Base-by-base conservation (phyloP, 2,113 vertebrate species). In the Dromaius novaehollandiae region DNA sequence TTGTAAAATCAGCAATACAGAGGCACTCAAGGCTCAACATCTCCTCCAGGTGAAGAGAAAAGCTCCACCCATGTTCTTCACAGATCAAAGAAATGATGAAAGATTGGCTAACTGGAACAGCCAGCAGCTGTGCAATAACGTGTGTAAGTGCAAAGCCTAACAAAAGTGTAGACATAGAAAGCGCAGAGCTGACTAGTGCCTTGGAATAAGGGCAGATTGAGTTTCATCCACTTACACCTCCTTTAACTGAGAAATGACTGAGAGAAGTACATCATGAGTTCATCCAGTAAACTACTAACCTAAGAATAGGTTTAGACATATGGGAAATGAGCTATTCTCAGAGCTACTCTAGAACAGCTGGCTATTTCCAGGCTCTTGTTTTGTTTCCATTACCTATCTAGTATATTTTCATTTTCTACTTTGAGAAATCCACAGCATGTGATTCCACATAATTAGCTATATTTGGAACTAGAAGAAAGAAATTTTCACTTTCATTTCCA, bases 271-370 rank as follows among this genome's bases (percentile, higher is more conserved):
- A n/a, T 18, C 18, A 13, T 53, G 71, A 66, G 73, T 82, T 86
- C 82, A 61, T 74, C 86, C 46, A 66, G 21, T 58, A 75, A 92
- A 82, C n/a, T 28, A 70, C 48, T 42, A 71, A 38, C 40, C 71
- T 69, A 92, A 88, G 66, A 91, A 83, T 56, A 83, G 34, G 26
- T 86, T 95, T 42, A 86, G n/a, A 88, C 30, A 63, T 70, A 88
- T 1, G 50, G 91, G 61, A 93, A 95, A 84, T 21, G 15, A 83
- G 28, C 24, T 86, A 44, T 77, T 90, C 53, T 91, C 2, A 0
- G 69, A 50, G 34, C 38, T 91, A 5, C 82, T 95, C 61, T 74
- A 22, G 53, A 82, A n/a, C 6, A 48, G 42, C 24, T 56, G 16
- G 38, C 46, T 82, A 36, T 93, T 96, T 90, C 84, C 68, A 68